Base-by-base conservation (phyloP, 2,797 vertebrate species). In the Acanthurus tractus region DNA sequence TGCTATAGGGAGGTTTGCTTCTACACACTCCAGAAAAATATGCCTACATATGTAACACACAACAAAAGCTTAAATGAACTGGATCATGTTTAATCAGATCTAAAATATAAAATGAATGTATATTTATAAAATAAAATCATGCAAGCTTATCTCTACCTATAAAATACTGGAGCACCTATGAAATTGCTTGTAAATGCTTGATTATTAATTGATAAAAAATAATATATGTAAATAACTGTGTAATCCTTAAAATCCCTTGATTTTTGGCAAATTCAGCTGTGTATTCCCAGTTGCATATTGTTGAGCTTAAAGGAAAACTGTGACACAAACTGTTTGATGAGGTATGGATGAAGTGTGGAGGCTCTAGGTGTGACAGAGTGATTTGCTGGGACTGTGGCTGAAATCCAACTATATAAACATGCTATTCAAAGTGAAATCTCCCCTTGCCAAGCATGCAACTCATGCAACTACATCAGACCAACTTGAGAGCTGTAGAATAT, bases 341-440 rank as follows among this genome's bases (percentile, higher is more conserved):
- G 29, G 45, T 18, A 0, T 20, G 18, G 36, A 63, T 15, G 13
- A 23, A 46, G 17, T 57, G 52, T 40, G 44, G 52, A 25, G 15
- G 9, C 18, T 66, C 40, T 10, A 38, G 10, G 22, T 54, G 38
- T 55, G 12, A 18, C 9, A 18, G 20, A 2, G 12, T 13, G 23
- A 23, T 14, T 54, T 55, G 17, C 18, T 14, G 17, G 18, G 18
- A 36, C 34, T n/a, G 40, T 42, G 9, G 20, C 12, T 65, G 29
- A 53, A 67, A 67, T 45, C 18, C 53, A 68, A 25, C 49, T 53
- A 22, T 14, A 44, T 11, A 40, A 11, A 66, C 18, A 40, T 9
- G 36, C 18, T 34, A 34, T 68, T 48, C 10, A 18, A 15, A 22
- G 14, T 20, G 25, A 36, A 59, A 59, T 46, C 13, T 74, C 46